A percentile compares a stretch with the other conserved stretches of the same genome.
Conservation (phyloP, 2,113 vertebrate species). For the Gallinago jamesoni region DNA sequence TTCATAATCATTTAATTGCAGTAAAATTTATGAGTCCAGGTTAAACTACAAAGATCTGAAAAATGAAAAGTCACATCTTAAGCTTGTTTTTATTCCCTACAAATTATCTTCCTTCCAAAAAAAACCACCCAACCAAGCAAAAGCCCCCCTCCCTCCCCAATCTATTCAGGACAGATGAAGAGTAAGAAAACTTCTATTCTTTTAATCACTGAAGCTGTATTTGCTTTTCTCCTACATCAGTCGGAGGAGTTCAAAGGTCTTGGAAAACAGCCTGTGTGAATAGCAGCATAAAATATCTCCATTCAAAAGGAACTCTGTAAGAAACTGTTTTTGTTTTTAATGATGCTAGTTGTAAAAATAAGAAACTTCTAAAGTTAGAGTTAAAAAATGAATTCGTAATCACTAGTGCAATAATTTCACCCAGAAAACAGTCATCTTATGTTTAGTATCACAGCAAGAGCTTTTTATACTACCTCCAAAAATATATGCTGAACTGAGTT, state of each 20-base stretch:
- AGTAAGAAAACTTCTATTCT: neutral
- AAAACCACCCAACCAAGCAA: neutral
- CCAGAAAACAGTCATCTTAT: neutral
- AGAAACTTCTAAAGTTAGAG: neutral
- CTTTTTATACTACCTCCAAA: neutral
- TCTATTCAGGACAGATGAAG: neutral
- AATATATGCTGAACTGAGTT: conserved; percentile 7
- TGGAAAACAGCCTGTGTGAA: neutral
- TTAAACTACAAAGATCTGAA: neutral
- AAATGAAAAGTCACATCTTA: neutral
- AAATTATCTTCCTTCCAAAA: neutral
- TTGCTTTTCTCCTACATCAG: neutral
- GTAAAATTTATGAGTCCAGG: neutral
- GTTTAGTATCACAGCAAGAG: neutral
- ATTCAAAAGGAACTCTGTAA: neutral
- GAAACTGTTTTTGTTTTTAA: neutral
- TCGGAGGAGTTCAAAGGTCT: neutral
- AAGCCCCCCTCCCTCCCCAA: neutral
- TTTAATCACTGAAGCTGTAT: neutral
- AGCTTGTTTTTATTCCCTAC: neutral
- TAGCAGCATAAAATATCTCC: neutral
- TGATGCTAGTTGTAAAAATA: neutral
- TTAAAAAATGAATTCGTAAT: neutral
- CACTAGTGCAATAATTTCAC: neutral
- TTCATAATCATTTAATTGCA: neutral